Evolutionary conservation across 2,113 vertebrate genomes (phyloP).

Genomic region (Catagonus wagneri): DNA sequence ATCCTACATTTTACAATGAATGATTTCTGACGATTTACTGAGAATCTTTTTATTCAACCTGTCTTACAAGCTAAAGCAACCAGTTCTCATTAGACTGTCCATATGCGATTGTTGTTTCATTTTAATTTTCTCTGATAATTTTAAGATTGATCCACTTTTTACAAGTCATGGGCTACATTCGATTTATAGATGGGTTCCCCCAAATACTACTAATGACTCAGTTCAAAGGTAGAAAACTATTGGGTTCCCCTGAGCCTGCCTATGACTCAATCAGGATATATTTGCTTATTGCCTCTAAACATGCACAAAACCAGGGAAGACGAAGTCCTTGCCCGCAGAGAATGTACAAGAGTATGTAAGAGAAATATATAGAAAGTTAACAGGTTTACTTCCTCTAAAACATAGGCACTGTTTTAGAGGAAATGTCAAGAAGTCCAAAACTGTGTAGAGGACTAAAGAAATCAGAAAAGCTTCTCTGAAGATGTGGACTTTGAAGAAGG

Average conservation of each 20-base stretch:
- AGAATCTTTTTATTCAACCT: background rate
- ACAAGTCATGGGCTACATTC: background rate
- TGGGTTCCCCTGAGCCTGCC: background rate
- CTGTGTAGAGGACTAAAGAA: background rate
- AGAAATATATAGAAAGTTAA: background rate
- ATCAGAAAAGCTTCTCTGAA: slow-evolving; percentile 34
- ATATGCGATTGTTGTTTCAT: background rate
- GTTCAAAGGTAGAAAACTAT: slow-evolving; percentile 35
- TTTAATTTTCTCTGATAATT: slow-evolving; percentile 50
- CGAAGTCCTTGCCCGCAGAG: background rate
- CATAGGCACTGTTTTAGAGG: background rate
- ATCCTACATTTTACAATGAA: background rate
- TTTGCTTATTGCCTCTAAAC: slow-evolving; percentile 16
- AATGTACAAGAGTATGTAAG: slow-evolving; percentile 27
- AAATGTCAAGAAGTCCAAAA: background rate
- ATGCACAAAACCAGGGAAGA: background rate
- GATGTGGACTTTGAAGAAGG: background rate
- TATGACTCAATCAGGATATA: background rate
- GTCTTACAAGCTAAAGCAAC: background rate
- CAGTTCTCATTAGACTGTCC: background rate
- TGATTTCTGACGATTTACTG: background rate
- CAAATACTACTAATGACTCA: background rate
- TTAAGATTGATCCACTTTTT: background rate
- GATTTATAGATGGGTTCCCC: slow-evolving; percentile 11
- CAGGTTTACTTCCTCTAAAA: too few relatives aligned